Evolutionary conservation across 2,888 invertebrate genomes (phyloP).

Genomic region (Clepsis dumicolana): DNA sequence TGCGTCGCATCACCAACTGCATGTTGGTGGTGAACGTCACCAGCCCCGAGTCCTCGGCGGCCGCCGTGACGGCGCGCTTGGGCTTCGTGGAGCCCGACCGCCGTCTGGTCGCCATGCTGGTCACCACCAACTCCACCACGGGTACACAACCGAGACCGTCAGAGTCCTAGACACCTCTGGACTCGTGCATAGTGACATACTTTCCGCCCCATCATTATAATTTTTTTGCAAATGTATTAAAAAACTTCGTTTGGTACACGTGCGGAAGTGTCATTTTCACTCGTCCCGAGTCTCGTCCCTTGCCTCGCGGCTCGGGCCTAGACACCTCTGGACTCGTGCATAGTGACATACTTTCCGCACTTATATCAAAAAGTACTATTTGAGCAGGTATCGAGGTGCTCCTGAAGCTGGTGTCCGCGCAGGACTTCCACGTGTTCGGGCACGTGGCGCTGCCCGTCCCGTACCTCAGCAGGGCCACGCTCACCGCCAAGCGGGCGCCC

Average conservation of each 20-base stretch:
- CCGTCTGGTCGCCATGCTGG: slow-evolving; percentile 91
- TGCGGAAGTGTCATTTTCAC: too few relatives aligned
- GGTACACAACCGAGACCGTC: too few relatives aligned
- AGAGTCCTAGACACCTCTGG: too few relatives aligned
- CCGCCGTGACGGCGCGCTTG: slow-evolving; percentile 88
- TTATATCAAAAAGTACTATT: neutral
- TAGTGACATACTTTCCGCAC: too few relatives aligned
- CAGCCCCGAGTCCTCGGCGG: slow-evolving; percentile 86
- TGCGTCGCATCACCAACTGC: slow-evolving; percentile 90
- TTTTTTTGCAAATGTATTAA: too few relatives aligned
- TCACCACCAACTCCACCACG: slow-evolving; percentile 88
- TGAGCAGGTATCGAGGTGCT: slow-evolving; percentile 88
- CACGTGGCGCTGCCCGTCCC: slow-evolving; percentile 91
- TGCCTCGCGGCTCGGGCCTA: too few relatives aligned
- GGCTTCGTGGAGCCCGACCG: slow-evolving; percentile 90
- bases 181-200: too few relatives aligned
- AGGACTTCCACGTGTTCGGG: slow-evolving; percentile 91
- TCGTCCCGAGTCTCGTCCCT: too few relatives aligned
- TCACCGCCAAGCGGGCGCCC: slow-evolving; percentile 89
- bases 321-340: too few relatives aligned
- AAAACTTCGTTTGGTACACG: too few relatives aligned
- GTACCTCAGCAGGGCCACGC: slow-evolving; percentile 87
- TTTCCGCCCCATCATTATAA: too few relatives aligned
- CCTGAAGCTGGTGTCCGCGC: slow-evolving; percentile 86
- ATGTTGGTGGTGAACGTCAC: slow-evolving; percentile 91